phyloP scores from a whole-genome alignment of 2,797 vertebrate species.

The Hemibagrus guttatus region DNA sequence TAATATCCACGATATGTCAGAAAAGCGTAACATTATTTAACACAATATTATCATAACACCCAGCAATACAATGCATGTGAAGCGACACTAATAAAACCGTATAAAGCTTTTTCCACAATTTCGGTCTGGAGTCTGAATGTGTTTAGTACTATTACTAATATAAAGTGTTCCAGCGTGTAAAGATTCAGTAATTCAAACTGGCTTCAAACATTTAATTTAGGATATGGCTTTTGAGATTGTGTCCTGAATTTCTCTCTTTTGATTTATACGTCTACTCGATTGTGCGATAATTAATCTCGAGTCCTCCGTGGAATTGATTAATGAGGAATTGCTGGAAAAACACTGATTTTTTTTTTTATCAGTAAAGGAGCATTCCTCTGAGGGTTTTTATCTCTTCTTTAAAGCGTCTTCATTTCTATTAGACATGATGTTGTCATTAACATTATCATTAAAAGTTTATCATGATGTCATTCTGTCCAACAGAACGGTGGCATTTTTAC shows the following conservation, averaged over 20 bases:
- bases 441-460: not conserved
- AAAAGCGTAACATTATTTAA: not conserved
- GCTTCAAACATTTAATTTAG: not conserved
- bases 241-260: not conserved
- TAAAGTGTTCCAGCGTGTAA: not conserved
- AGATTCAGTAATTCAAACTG: not conserved
- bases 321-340: not conserved
- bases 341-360: not conserved
- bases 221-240: not conserved
- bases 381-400: not conserved
- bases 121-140: not conserved
- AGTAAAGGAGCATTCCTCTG: not conserved
- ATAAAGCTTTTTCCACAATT: not conserved
- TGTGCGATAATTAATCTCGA: not conserved
- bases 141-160: not conserved
- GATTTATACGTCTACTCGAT: not conserved
- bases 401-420: not conserved
- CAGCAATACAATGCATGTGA: not conserved
- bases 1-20: not conserved
- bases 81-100: conserved; percentile 22
- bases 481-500: not conserved
- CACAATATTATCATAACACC: not conserved
- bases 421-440: not conserved
- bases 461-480: not conserved
- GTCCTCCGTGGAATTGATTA: not conserved